Conservation (phyloP, 1,140 invertebrate species). For the Trinorchestia longiramus region DNA sequence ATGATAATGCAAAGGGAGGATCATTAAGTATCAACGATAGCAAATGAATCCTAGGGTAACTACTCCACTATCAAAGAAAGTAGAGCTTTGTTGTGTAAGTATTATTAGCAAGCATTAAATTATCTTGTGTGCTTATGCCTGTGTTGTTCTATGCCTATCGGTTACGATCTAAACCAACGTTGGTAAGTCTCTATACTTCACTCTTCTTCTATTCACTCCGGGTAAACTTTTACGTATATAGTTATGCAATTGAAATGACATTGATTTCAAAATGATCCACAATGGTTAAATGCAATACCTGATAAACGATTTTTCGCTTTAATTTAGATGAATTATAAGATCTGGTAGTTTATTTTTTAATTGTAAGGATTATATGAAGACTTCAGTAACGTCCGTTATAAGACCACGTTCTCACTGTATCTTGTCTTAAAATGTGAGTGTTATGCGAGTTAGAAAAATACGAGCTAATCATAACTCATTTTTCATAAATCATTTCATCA, state of each 20-base stretch:
- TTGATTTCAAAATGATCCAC: not conserved
- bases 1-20: not conserved
- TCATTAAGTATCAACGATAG: not conserved
- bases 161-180: no score
- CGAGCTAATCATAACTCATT: no score
- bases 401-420: no score
- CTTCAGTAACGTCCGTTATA: no score
- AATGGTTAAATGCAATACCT: not conserved
- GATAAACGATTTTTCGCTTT: no score
- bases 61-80: not conserved
- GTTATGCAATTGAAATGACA: not conserved
- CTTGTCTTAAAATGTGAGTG: no score
- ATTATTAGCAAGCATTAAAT: not conserved
- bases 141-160: not conserved
- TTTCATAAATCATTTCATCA: no score
- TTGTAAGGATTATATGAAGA: no score
- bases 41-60: not conserved
- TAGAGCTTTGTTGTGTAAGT: not conserved
- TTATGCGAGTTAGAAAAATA: no score
- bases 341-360: no score
- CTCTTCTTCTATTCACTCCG: not conserved
- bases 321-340: no score
- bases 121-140: not conserved
- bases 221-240: not conserved
- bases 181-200: not conserved